Evolutionary conservation across 2,113 vertebrate species (phyloP), one percentile per base, ranked within the genome.

Genomic region (Hoplias malabaricus): DNA sequence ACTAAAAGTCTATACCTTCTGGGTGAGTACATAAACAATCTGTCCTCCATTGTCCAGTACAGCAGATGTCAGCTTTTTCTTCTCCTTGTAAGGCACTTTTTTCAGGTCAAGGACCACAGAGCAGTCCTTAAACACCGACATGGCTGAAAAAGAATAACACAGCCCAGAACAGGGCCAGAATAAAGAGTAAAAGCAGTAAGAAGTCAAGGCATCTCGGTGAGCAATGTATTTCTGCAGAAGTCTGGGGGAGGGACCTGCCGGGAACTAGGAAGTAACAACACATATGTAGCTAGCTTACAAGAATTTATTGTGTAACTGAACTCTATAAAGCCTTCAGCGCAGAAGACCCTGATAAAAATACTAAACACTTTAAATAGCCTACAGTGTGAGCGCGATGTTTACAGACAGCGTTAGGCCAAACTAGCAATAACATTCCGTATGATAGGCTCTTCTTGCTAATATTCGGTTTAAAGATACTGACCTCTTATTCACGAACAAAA

Each of bases 41-140:
- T 21, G 80, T 72, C 94, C 94, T 73, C 93, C 88, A 11, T 94
- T 93, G 10, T 88, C 87, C n/a, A 86, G 88, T 14, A 95, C 86
- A 2, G 87, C 85, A 1, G 38, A 69, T 65, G 88, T 93, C 72
- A 96, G 67, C 7, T 73, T 90, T 73, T 82, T 91, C 88, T 91
- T 95, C 82, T 94, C 85, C 73, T 88, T 85, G 62, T 82, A 76
- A 8, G 83, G 10, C 75, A 95, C 69, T 19, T 80, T 36, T 77
- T 92, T 96, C 50, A 94, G 63, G 83, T 93, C 93, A 81, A 95
- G 78, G 53, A 89, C 92, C 57, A 95, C 89, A 0, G 73, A 77
- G 82, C 86, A 91, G 77, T 90, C 85, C 73, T 81, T 77, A 81
- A 97, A 94, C 82, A 95, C 65, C 36, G 84, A 72, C 88, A 93